Percentiles rank a stretch among this genome's conserved stretches.
Evolutionary conservation across 2,113 vertebrate genomes (phyloP).

Genomic region (Notothenia rossii): DNA sequence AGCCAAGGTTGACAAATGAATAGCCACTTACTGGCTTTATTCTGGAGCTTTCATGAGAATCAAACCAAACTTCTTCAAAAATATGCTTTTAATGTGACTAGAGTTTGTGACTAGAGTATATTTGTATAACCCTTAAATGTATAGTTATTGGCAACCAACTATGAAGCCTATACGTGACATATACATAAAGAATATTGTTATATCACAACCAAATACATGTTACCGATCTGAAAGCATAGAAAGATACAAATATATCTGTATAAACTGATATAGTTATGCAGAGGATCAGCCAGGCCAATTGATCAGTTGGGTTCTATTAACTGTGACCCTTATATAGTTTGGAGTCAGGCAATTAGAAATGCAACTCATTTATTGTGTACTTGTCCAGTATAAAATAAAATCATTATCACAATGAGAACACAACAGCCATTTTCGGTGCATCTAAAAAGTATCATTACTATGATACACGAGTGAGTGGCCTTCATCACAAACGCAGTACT

Average conservation of each 20-base stretch:
- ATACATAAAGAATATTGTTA: neutral
- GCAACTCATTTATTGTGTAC: no score
- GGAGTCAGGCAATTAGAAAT: no score
- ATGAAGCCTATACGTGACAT: neutral
- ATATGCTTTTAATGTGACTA: neutral
- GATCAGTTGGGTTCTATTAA: neutral
- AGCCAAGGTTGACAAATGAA: neutral
- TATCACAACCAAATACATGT: neutral
- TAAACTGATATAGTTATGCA: no score
- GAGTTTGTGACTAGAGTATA: no score
- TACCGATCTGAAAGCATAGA: neutral
- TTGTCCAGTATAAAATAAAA: no score
- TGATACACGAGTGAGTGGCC: neutral
- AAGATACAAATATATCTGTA: neutral
- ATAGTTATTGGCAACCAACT: neutral
- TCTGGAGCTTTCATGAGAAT: neutral
- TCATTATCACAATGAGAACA: no score
- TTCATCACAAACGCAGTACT: neutral
- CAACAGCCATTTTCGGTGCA: conserved; percentile 10
- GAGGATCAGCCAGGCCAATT: neutral
- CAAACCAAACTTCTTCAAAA: neutral
- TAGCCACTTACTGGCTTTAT: neutral
- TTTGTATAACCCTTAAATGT: no score
- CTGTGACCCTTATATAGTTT: neutral
- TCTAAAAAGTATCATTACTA: neutral